A percentile compares a stretch with the other conserved stretches of the same genome.
Conservation (phyloP, 2,113 vertebrate species). For the Herpetotheres cachinnans region DNA sequence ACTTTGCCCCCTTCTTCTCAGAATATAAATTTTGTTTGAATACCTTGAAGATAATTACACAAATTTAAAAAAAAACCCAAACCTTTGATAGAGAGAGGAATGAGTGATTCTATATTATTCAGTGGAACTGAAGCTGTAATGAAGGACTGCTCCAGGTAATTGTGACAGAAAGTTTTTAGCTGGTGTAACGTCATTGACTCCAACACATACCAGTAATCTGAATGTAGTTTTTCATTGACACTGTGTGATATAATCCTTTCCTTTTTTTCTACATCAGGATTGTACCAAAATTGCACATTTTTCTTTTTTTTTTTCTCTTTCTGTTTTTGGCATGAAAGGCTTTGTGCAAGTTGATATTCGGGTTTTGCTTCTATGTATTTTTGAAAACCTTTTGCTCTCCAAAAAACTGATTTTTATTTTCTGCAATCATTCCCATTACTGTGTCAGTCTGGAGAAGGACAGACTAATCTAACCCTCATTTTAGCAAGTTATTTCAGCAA, state of each 20-base stretch:
- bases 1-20: background rate
- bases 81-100: background rate
- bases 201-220: background rate
- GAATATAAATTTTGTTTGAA: background rate
- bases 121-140: background rate
- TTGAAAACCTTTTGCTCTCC: background rate
- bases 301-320: background rate
- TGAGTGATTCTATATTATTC: background rate
- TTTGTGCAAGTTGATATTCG: background rate
- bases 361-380: accelerated
- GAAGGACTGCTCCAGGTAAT: background rate
- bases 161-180: background rate
- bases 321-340: background rate
- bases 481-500: background rate
- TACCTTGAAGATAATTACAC: background rate
- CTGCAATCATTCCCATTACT: background rate
- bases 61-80: background rate
- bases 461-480: background rate
- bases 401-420: background rate
- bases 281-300: background rate
- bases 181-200: background rate
- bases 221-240: background rate
- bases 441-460: background rate
- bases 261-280: background rate
- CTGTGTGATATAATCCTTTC: background rate